Evolutionary conservation across 2,113 vertebrate genomes (phyloP).

Genomic region (Pandion haliaetus): DNA sequence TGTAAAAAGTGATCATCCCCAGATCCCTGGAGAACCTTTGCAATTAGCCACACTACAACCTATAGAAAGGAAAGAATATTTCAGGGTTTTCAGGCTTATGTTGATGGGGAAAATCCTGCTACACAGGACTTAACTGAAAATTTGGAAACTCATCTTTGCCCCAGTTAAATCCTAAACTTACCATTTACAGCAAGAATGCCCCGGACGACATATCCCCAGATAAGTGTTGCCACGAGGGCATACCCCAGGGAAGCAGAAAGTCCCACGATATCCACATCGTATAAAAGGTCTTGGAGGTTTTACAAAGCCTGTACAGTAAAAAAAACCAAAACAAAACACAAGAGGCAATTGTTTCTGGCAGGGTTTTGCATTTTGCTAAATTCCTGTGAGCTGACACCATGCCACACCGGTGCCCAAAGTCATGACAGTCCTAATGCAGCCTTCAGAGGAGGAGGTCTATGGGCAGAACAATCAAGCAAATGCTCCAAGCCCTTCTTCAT

Average conservation of each 20-base stretch:
- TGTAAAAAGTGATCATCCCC: accelerated
- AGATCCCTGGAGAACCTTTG: neutral
- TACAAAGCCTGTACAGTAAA: neutral
- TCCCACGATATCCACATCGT: conserved; percentile 44
- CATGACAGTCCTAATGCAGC: neutral
- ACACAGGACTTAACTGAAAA: neutral
- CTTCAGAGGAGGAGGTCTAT: neutral
- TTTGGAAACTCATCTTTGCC: neutral
- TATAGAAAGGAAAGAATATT: neutral
- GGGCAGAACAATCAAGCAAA: neutral
- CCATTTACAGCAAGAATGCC: conserved; percentile 33
- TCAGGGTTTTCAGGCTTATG: neutral
- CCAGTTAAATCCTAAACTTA: neutral
- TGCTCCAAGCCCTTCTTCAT: neutral
- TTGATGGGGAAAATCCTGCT: neutral
- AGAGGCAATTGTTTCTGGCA: neutral
- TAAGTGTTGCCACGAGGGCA: neutral
- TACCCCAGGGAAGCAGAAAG: conserved; percentile 1
- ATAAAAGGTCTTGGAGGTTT: neutral
- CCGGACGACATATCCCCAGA: neutral
- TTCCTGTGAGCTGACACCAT: neutral
- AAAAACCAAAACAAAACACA: neutral
- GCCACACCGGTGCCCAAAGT: neutral
- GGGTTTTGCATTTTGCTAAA: neutral
- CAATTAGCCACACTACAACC: neutral